Conservation (phyloP, 2,797 vertebrate species). For the Tangara arthus region DNA sequence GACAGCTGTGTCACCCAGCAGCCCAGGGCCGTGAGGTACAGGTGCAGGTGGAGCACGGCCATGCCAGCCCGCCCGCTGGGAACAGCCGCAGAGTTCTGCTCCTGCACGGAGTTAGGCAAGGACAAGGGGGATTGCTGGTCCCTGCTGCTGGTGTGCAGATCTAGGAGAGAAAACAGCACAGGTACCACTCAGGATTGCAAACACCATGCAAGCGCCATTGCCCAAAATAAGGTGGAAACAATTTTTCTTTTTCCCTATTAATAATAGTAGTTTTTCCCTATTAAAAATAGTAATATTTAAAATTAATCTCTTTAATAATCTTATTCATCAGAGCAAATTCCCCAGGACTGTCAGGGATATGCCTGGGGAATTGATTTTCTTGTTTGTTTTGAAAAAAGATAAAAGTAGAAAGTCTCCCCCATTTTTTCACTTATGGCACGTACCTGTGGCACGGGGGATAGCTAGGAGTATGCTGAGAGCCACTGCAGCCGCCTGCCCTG, state of each 20-base stretch:
- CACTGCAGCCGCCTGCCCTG: not conserved
- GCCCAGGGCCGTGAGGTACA: conserved; percentile 78
- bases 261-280: not conserved
- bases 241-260: not conserved
- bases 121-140: not conserved
- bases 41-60: conserved; percentile 62
- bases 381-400: not conserved
- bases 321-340: not conserved
- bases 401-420: not conserved
- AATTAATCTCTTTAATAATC: not conserved
- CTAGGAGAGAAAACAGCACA: conserved; percentile 10
- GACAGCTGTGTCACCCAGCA: conserved; percentile 73
- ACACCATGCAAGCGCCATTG: not conserved
- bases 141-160: not conserved
- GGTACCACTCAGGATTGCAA: not conserved
- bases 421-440: not conserved
- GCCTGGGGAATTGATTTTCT: not conserved
- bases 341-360: not conserved
- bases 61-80: not conserved
- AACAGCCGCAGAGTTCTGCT: not conserved
- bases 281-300: not conserved
- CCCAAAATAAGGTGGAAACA: not conserved
- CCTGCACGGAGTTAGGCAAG: not conserved
- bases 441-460: conserved; percentile 6
- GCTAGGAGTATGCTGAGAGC: not conserved